phyloP scores from a whole-genome alignment of 2,888 invertebrate species.

The Hipparchia semele region DNA sequence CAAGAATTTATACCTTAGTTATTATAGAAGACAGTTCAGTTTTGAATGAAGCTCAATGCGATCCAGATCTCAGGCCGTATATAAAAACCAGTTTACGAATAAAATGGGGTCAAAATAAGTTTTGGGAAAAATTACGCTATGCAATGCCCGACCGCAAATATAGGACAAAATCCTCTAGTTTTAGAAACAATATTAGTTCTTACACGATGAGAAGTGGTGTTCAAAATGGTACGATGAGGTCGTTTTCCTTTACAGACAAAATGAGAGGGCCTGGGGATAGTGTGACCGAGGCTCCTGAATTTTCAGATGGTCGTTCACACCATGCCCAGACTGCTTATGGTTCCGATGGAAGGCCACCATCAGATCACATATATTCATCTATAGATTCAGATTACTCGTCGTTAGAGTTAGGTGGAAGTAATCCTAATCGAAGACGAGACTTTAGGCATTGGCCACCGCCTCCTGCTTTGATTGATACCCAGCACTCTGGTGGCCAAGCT shows the following conservation, averaged over 20 bases:
- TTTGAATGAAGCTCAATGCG: conserved; percentile 91
- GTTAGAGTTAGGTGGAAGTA: conserved; percentile 85
- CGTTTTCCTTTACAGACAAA: conserved; percentile 84
- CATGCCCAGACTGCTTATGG: conserved; percentile 74
- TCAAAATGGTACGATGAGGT: conserved; percentile 84
- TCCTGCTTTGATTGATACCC: conserved; percentile 71
- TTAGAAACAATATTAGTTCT: conserved; percentile 91
- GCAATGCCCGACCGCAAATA: conserved; percentile 90
- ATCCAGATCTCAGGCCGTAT: conserved; percentile 93
- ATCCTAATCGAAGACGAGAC: conserved; percentile 71
- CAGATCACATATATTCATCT: conserved; percentile 95
- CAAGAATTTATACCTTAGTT: conserved; percentile 91
- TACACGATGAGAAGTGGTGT: conserved; percentile 88
- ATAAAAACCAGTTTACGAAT: conserved; percentile 93
- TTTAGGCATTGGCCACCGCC: conserved; percentile 78
- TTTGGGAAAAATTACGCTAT: conserved; percentile 96
- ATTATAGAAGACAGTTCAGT: conserved; percentile 93
- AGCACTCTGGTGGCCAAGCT: conserved; percentile 77
- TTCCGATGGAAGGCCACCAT: conserved; percentile 87
- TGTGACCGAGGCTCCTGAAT: conserved; percentile 86
- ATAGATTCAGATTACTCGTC: conserved; percentile 95
- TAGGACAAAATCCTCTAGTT: conserved; percentile 80
- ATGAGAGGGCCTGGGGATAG: conserved; percentile 65
- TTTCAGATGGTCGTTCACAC: conserved; percentile 63
- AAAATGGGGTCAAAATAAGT: conserved; percentile 94